Percentiles rank a stretch among this genome's conserved stretches.
Evolutionary conservation across 2,797 vertebrate genomes (phyloP).

Genomic region (Pterois miles): DNA sequence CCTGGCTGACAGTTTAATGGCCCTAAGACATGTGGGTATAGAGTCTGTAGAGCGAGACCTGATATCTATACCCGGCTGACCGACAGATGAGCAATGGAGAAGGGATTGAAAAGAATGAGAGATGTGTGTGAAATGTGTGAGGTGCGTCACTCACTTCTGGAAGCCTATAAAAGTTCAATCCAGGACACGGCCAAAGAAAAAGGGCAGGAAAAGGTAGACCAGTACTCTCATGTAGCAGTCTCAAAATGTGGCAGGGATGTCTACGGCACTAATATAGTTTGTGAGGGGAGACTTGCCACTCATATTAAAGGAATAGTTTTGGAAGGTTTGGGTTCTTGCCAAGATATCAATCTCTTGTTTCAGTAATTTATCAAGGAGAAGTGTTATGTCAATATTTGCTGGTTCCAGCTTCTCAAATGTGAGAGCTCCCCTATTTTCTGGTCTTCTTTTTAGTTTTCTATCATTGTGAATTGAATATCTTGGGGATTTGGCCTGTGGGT

Average conservation of each 20-base stretch:
- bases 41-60: conserved; percentile 77
- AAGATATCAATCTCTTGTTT: neutral
- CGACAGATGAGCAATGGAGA: conserved; percentile 79
- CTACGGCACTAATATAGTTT: neutral
- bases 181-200: conserved; percentile 17
- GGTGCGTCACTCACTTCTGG: conserved; percentile 23
- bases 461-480: neutral
- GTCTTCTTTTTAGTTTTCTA: neutral
- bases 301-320: no score
- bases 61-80: conserved; percentile 88
- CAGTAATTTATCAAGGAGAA: neutral
- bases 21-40: conserved; percentile 79
- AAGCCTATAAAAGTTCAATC: conserved; percentile 39
- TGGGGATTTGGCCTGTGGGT: neutral
- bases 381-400: neutral
- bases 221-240: neutral
- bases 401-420: neutral
- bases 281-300: no score
- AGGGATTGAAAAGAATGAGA: conserved; percentile 70
- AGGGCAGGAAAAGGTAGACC: neutral
- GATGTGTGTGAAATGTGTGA: conserved; percentile 43
- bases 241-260: neutral
- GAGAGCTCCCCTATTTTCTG: neutral
- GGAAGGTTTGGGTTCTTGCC: no score
- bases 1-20: conserved; percentile 87